These are phyloP conservation scores for Hyposoter didymator DNA, from an alignment of 2,888 invertebrate genomes.

Conservation along the genomic window DNA sequence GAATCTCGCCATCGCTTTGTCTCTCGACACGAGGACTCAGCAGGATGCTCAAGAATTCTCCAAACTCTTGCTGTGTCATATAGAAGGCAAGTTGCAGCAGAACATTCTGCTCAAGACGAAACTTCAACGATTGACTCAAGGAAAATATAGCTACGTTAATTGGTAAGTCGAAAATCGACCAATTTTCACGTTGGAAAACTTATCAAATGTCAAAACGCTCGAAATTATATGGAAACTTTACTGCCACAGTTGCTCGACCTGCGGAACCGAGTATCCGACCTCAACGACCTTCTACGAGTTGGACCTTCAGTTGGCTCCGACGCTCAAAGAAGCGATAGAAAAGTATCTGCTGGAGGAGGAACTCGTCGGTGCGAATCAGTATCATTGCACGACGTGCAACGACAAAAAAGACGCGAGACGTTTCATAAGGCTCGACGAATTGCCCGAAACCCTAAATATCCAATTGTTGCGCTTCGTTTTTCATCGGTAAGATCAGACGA, in stretches of 20 bases:
- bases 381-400: conserved; percentile 86
- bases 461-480: conserved; percentile 88
- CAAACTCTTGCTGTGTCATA: conserved; percentile 86
- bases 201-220: neutral
- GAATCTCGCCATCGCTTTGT: conserved; percentile 86
- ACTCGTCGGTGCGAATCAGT: conserved; percentile 86
- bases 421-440: conserved; percentile 85
- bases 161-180: conserved; percentile 31
- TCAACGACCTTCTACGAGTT: conserved; percentile 87
- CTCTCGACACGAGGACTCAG: conserved; percentile 86
- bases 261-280: conserved; percentile 85
- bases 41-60: conserved; percentile 89
- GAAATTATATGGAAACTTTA: conserved; percentile 38
- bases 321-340: conserved; percentile 85
- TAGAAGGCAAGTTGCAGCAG: conserved; percentile 85
- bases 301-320: conserved; percentile 86
- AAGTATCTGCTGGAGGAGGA: conserved; percentile 87
- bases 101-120: conserved; percentile 77
- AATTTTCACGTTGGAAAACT: neutral
- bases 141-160: conserved; percentile 81
- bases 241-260: conserved; percentile 84
- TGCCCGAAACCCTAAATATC: conserved; percentile 87
- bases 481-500: conserved; percentile 84
- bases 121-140: conserved; percentile 80
- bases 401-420: conserved; percentile 86